Base-by-base conservation (phyloP, 1,140 invertebrate genomes). In the Cherax quadricarinatus region DNA sequence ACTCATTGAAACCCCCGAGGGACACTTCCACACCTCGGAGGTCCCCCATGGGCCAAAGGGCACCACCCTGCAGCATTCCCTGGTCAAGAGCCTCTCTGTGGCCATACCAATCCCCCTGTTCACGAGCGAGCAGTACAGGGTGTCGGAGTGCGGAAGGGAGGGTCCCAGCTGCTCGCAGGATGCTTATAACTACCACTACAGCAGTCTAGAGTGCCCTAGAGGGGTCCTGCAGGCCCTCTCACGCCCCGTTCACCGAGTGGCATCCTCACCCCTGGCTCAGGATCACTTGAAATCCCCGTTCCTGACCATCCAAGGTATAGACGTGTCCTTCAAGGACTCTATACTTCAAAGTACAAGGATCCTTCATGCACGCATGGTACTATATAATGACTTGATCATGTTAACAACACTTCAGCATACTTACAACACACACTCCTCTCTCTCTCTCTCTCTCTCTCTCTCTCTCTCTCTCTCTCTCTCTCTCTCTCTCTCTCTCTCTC, bases 61-160 rank as follows among this genome's bases (percentile, higher is more conserved):
- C 14, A 73, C 85, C n/a, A 30, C 81, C 49, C 80, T 82, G 18
- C 48, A 83, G 18, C 80, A 83, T 10, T 82, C 88, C 49, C 21
- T 89, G 24, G 81, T 48, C 88, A 89, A 83, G 62, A 79, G 73
- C 30, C 51, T 79, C n/a, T 88, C 78, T n/a, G 73, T 80, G 0
- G 78, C 24, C 21, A 88, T 88, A 7, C 88, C 88, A 9, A 89
- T 89, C 51, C 88, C 88, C 0, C 62, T 89, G 41, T 89, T 89
- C 49, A 89, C 82, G 41, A 53, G 60, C 10, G 88, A 89, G 88
- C 88, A 84, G 80, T 89, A 89, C 66, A 41, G 48, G n/a, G 51
- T 89, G 49, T 48, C 30, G 0, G 79, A 48, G 4, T 30, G 6
- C 30, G 21, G 51, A 1, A 51, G 4, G 51, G 24, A 57, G n/a